phyloP scores from a whole-genome alignment of 2,888 invertebrate species.

The Malthinus flaveolus region DNA sequence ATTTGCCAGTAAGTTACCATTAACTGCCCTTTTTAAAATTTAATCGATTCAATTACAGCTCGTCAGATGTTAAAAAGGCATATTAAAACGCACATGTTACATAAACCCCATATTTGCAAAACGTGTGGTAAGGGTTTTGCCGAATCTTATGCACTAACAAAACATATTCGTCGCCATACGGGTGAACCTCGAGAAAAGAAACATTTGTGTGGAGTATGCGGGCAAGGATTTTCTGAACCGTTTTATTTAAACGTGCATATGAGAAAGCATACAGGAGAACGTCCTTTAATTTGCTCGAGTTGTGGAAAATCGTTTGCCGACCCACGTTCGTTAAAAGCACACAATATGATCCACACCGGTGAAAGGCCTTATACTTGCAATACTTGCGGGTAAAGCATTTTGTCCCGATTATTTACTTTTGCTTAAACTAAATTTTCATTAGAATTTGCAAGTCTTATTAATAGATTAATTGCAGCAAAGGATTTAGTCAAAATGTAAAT shows the following conservation, averaged over 20 bases:
- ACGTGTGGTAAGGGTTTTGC: constrained; percentile 59
- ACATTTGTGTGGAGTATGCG: constrained; percentile 57
- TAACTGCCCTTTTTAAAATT: neutral
- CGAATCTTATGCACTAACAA: constrained; percentile 58
- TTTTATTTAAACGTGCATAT: constrained; percentile 46
- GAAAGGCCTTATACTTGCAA: constrained; percentile 42
- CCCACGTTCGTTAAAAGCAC: constrained; percentile 44
- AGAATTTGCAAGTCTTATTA: neutral
- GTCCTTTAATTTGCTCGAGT: constrained; percentile 41
- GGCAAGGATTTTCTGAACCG: constrained; percentile 46
- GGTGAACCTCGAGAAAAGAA: constrained; percentile 57
- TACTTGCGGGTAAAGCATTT: constrained; percentile 40
- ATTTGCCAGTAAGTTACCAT: constrained; percentile 53
- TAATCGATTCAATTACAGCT: constrained; percentile 35
- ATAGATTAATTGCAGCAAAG: constrained; percentile 42
- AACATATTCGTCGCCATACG: constrained; percentile 60
- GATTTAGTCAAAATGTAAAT: constrained; percentile 43
- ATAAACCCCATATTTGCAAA: constrained; percentile 58
- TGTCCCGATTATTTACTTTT: neutral
- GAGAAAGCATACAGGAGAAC: constrained; percentile 46
- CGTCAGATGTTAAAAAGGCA: constrained; percentile 56
- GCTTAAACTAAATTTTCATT: no score
- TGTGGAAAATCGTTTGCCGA: constrained; percentile 46
- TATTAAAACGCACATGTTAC: constrained; percentile 58
- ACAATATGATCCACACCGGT: constrained; percentile 43